Conservation (phyloP, 1,140 invertebrate species). For the Drosophila azteca region DNA sequence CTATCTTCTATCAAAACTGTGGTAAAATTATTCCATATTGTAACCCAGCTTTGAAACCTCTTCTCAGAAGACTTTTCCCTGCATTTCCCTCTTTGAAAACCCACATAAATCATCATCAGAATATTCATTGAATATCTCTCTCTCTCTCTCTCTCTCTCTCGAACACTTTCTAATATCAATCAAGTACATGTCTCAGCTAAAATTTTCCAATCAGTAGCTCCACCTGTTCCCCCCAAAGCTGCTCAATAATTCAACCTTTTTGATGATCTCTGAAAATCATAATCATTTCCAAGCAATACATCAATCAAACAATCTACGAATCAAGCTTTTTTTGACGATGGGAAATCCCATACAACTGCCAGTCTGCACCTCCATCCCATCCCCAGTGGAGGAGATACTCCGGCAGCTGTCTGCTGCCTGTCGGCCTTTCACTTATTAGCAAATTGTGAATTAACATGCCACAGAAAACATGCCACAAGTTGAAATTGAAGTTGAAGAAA, state of each 20-base stretch:
- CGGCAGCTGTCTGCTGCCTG: conserved; percentile 15
- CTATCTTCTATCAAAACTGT: no score
- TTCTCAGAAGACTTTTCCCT: no score
- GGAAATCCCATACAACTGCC: conserved; percentile 17
- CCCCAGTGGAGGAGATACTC: conserved; percentile 18
- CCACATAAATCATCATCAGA: no score
- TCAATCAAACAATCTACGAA: conserved; percentile 43
- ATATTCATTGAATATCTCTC: no score
- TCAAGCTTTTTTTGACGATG: conserved; percentile 32
- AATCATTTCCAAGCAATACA: conserved; percentile 37
- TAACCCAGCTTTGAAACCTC: no score
- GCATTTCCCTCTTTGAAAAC: no score
- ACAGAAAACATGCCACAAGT: conserved; percentile 41
- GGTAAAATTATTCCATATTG: no score
- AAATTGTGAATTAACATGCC: conserved; percentile 74
- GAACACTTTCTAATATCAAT: no score
- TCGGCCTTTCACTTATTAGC: conserved; percentile 76
- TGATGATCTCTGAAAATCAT: conserved; percentile 20
- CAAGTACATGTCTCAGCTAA: not conserved
- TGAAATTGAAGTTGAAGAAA: conserved; percentile 45
- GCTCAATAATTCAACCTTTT: conserved; percentile 22
- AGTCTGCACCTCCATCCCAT: conserved; percentile 19
- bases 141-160: no score
- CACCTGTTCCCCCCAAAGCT: not conserved
- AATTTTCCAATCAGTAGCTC: conserved; percentile 15